phyloP scores from a whole-genome alignment of 23 tunicate genomes.

The Aplidium turbinatum region DNA sequence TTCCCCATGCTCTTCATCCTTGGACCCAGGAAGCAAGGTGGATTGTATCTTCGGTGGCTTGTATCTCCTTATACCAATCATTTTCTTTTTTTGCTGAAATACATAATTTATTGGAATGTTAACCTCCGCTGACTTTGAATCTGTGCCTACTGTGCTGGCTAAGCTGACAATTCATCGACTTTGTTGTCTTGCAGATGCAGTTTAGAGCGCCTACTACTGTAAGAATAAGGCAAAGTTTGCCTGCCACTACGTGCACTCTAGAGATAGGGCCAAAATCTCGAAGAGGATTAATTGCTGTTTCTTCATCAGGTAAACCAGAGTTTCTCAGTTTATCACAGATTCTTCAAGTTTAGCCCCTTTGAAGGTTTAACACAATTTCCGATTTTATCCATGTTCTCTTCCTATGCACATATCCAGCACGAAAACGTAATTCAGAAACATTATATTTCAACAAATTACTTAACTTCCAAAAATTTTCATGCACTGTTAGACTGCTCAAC shows the following conservation, averaged over 20 bases:
- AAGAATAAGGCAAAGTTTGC: constrained; percentile 69
- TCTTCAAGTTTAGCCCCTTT: too few species aligned
- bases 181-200: constrained; percentile 27
- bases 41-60: neutral
- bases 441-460: too few species aligned
- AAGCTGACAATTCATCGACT: neutral
- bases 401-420: too few species aligned
- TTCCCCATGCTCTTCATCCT: constrained; percentile 1
- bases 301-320: too few species aligned
- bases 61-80: neutral
- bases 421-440: too few species aligned
- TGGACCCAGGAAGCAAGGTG: neutral
- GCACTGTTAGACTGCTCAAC: too few species aligned
- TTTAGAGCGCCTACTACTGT: constrained; percentile 74
- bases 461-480: too few species aligned
- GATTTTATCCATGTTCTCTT: too few species aligned
- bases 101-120: neutral
- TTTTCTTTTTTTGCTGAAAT: neutral
- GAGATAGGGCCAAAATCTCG: constrained; percentile 90
- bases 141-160: too few species aligned
- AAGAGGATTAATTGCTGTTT: constrained; percentile 82
- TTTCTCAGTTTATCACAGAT: too few species aligned
- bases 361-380: too few species aligned
- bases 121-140: too few species aligned
- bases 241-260: constrained; percentile 86